Conservation (phyloP, 2,113 vertebrate species). For the Callipepla californica region DNA sequence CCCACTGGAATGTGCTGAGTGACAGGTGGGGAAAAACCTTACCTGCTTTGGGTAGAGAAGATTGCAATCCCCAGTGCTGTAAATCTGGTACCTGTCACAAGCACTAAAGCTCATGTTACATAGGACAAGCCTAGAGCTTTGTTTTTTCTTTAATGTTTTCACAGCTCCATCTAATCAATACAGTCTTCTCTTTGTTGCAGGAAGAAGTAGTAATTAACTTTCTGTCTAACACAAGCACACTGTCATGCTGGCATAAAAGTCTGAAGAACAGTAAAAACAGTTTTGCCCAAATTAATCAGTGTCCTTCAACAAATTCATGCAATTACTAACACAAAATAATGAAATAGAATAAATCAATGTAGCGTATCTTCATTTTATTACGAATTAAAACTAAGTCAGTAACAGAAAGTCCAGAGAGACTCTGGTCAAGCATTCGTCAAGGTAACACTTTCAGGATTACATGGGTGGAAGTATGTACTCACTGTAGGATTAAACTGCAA, state of each 20-base stretch:
- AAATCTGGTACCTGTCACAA: slow-evolving; percentile 68
- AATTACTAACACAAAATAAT: neutral
- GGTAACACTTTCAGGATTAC: slow-evolving; percentile 38
- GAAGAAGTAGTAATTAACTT: slow-evolving; percentile 56
- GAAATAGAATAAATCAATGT: neutral
- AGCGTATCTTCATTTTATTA: slow-evolving; percentile 35
- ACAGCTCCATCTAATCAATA: slow-evolving; percentile 62
- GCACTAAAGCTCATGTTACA: slow-evolving; percentile 59
- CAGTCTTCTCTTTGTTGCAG: slow-evolving; percentile 22
- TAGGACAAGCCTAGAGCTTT: slow-evolving; percentile 26
- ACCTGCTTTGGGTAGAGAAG: slow-evolving; percentile 28
- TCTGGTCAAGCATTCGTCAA: slow-evolving; percentile 35
- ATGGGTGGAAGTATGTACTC: slow-evolving; percentile 14
- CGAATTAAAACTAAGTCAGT: neutral
- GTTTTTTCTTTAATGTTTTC: slow-evolving; percentile 49
- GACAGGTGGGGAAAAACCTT: slow-evolving; percentile 1
- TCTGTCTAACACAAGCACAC: neutral
- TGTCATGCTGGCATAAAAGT: neutral
- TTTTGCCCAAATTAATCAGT: slow-evolving; percentile 27
- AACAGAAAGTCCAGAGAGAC: slow-evolving; percentile 20
- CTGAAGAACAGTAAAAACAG: neutral
- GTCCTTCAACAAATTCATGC: neutral
- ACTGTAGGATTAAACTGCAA: slow-evolving; percentile 41
- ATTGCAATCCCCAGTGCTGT: slow-evolving; percentile 22
- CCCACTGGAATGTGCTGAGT: slow-evolving; percentile 35